These are phyloP conservation scores for Cyrtorhinus lividipennis DNA, from an alignment of 1,140 invertebrate genomes.

Conservation along the genomic window DNA sequence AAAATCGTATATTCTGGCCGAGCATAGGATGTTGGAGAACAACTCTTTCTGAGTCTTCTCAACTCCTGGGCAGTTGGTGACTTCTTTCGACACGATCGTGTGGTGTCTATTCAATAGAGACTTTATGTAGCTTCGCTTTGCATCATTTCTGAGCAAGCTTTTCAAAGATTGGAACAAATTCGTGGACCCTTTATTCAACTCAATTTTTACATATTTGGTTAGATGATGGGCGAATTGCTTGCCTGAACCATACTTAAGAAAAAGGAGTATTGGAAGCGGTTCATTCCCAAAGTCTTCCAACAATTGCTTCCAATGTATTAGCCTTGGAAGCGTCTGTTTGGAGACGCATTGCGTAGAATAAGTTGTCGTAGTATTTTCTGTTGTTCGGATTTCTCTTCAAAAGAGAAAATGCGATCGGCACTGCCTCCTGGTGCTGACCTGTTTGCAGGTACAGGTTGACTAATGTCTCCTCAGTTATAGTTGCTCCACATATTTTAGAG, in stretches of 20 bases:
- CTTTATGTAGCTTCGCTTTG: neutral
- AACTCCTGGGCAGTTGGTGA: too few relatives aligned
- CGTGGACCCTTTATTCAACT: neutral
- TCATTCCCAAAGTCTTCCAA: too few relatives aligned
- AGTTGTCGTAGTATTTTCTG: neutral
- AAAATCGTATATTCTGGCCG: neutral
- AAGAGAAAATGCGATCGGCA: neutral
- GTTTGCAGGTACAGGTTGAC: neutral
- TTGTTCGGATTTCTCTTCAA: neutral
- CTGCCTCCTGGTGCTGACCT: neutral
- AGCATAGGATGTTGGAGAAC: neutral
- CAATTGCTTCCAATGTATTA: neutral
- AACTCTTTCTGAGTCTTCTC: neutral
- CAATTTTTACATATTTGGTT: neutral
- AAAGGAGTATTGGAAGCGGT: neutral
- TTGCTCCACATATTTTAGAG: neutral
- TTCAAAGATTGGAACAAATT: neutral
- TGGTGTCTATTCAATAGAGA: too few relatives aligned
- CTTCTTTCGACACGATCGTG: too few relatives aligned
- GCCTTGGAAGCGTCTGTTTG: neutral
- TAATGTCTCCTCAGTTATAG: neutral
- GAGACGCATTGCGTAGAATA: neutral
- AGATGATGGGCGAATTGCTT: neutral
- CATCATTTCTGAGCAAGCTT: neutral
- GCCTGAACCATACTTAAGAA: neutral